Evolutionary conservation across 2,888 invertebrate genomes (phyloP).

Genomic region (Melolontha melolontha): DNA sequence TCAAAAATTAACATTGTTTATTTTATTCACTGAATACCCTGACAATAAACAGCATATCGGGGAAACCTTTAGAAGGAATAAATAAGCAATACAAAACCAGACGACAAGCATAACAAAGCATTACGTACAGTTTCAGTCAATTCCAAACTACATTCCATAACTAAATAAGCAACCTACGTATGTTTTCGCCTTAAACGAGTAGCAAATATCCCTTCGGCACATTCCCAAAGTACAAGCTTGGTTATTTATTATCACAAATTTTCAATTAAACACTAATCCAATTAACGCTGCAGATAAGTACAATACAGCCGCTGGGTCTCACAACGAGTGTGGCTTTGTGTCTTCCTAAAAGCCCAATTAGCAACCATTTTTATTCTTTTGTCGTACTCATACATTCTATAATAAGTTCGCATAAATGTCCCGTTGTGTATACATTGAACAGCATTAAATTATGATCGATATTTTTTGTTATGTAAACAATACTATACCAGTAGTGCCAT

Average conservation of each 20-base stretch:
- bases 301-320: neutral
- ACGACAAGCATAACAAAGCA: neutral
- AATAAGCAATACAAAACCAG: constrained; percentile 4
- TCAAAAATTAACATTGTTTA: too few relatives aligned
- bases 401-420: too few relatives aligned
- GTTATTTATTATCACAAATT: constrained; percentile 28
- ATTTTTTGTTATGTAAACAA: too few relatives aligned
- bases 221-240: constrained; percentile 9
- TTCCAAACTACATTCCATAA: neutral
- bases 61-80: neutral
- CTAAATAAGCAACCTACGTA: constrained; percentile 17
- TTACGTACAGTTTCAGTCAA: neutral
- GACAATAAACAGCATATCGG: too few relatives aligned
- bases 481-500: too few relatives aligned
- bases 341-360: neutral
- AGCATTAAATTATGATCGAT: too few relatives aligned
- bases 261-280: constrained; percentile 32
- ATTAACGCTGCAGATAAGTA: constrained; percentile 28
- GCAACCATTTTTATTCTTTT: too few relatives aligned
- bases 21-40: too few relatives aligned
- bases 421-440: too few relatives aligned
- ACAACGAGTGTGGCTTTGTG: constrained; percentile 1
- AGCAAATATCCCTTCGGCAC: constrained; percentile 19
- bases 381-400: too few relatives aligned
- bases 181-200: constrained; percentile 24